Percentiles rank a stretch among this genome's conserved stretches.
Evolutionary conservation across 2,113 vertebrate genomes (phyloP).

Genomic region (Sceloporus tristichus): DNA sequence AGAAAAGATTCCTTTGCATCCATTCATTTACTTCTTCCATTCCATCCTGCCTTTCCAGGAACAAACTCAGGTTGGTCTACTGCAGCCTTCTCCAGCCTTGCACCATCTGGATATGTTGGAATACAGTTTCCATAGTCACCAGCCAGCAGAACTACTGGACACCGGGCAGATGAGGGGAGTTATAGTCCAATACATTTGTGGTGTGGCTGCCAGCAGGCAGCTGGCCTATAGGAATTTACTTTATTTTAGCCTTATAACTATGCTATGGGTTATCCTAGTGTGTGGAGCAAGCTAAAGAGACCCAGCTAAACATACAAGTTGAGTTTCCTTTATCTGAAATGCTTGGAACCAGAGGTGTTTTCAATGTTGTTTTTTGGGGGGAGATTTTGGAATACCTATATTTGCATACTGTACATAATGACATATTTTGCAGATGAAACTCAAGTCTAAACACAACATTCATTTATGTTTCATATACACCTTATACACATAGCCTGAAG

Average conservation of each 20-base stretch:
- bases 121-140: neutral
- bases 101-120: neutral
- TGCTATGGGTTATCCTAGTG: too few species aligned
- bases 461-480: too few species aligned
- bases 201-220: neutral
- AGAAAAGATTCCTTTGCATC: neutral
- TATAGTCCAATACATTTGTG: neutral
- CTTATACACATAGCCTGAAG: too few species aligned
- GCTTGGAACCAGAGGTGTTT: too few species aligned
- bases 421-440: too few species aligned
- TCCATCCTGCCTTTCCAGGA: neutral
- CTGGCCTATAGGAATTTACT: neutral
- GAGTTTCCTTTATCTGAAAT: too few species aligned
- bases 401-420: too few species aligned
- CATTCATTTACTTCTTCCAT: neutral
- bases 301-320: too few species aligned
- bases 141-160: neutral
- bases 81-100: neutral
- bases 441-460: too few species aligned
- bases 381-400: too few species aligned
- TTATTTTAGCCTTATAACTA: neutral
- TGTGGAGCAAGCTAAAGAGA: too few species aligned
- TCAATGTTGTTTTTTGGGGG: too few species aligned
- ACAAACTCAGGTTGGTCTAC: neutral
- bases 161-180: neutral